Percentiles rank a stretch among this genome's conserved stretches.
Evolutionary conservation across 2,113 vertebrate species (phyloP).

Genomic region (Dolichotis patagonum): DNA sequence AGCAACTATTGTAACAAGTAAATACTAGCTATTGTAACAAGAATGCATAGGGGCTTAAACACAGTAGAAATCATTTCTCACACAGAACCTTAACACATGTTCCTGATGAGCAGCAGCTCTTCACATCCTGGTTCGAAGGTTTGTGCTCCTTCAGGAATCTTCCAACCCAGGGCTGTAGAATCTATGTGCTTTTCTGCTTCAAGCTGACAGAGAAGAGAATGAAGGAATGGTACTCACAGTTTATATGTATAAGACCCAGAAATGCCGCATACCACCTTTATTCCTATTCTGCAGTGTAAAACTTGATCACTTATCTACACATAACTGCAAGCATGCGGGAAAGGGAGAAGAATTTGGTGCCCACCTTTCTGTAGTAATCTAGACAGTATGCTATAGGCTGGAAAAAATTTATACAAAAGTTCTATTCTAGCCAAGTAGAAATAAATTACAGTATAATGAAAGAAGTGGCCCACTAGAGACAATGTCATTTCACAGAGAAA

Average conservation of each 20-base stretch:
- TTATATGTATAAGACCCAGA: neutral
- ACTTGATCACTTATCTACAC: neutral
- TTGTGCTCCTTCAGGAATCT: neutral
- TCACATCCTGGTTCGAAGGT: neutral
- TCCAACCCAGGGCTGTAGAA: neutral
- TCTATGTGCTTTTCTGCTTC: neutral
- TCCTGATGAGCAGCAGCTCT: neutral
- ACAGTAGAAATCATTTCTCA: neutral
- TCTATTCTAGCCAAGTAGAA: neutral
- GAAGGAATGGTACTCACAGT: neutral
- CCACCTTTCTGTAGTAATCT: neutral
- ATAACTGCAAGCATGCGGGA: neutral
- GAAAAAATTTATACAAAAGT: neutral
- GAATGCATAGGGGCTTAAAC: neutral
- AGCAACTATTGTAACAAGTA: neutral
- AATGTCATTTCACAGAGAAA: neutral
- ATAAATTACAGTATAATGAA: neutral
- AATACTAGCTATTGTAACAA: too few species aligned
- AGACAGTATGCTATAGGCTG: neutral
- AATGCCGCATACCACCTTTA: neutral
- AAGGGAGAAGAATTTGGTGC: neutral
- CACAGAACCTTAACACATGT: neutral
- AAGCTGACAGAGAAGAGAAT: neutral
- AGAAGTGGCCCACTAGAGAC: neutral
- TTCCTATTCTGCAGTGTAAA: neutral